Evolutionary conservation across 2,888 invertebrate species (phyloP), one percentile per base, ranked within the genome.

Genomic region (Tiliacea citrago): DNA sequence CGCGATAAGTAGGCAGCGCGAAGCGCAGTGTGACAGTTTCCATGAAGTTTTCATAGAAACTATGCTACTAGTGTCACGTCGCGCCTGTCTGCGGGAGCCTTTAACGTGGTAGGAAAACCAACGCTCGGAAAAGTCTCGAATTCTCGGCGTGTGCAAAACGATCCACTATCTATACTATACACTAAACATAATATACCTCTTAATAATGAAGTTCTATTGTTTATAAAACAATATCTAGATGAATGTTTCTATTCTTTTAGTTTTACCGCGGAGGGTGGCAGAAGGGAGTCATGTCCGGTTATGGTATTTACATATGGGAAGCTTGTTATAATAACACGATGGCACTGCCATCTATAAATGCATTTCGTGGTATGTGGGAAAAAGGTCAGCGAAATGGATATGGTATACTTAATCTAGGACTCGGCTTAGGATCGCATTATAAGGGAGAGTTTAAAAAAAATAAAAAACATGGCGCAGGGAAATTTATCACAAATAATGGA

Each of bases 191-290:
- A 21, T 21, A 21, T 8, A 29, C 2, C 29, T 29, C 29, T 29
- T 29, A 42, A 1, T 45, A 62, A 18, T 42, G 24, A 63, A 65
- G 29, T 29, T 63, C 13, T 29, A 49, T 29, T 49, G 13, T 29
- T 29, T 29, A 29, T 49, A 29, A 47, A 65, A 29, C 6, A 16
- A n/a, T 53, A 53, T 35, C 10, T 57, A 29, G 2, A 42, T 49
- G 1, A 55, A 47, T 71, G 2, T 49, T 45, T 51, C 8, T 53
- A 60, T 73, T 75, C 21, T 84, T 92, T 57, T 84, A 97, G 97
- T 96, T 96, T 90, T 97, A 97, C 88, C 95, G 92, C 77, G 97
- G 97, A 0, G 95, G 96, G 80, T 97, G 97, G 97, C 91, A 93
- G 84, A 93, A 96, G 72, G 97, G 97, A 47, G 91, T 94, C 0